Evolutionary conservation across 2,888 invertebrate species (phyloP), one percentile per base, ranked within the genome.

Genomic region (Nasonovia ribisnigri): DNA sequence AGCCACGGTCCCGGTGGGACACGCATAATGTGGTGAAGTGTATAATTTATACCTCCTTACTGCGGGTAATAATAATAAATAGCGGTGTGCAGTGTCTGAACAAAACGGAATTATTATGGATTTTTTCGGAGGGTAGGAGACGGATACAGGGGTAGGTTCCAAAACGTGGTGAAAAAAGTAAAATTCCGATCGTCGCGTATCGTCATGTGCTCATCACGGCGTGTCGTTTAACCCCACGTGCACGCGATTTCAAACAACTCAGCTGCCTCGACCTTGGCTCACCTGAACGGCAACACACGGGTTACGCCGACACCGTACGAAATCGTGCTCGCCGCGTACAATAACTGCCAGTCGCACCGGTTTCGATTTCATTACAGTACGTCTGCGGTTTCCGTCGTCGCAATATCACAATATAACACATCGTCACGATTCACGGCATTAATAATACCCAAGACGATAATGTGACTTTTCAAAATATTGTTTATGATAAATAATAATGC

Each of bases 311-410:
- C 84, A 42, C 51, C 20, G 84, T 84, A 42, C 43, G 43, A 60
- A n/a, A 13, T 88, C 51, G 88, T 87, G n/a, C 57, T 57, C 88
- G 36, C n/a, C 46, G 48, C 16, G 48, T 20, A 43, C 43, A 84
- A 42, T 43, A 36, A 77, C 77, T 77, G 87, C 48, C 46, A 42
- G 43, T 29, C 90, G 60, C 87, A 87, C 88, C 87, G 92, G 92
- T 92, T 92, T 87, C 92, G 60, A 87, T 92, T 92, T 92, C 92
- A 16, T 87, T 92, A 60, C 77, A 77, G 77, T 77, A 77, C 92
- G 87, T 42, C 29, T 26, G 88, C 42, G 51, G 86, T 87, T 48
- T 87, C 60, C 92, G 92, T 36, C 57, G 6, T 26, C 36, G 89
- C 77, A 20, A 36, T 67, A 67, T 10, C 60, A 67, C 26, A 60